Evolutionary conservation across 2,797 vertebrate genomes (phyloP), one percentile per base, ranked within the genome.

Genomic region (Potorous gilbertii): DNA sequence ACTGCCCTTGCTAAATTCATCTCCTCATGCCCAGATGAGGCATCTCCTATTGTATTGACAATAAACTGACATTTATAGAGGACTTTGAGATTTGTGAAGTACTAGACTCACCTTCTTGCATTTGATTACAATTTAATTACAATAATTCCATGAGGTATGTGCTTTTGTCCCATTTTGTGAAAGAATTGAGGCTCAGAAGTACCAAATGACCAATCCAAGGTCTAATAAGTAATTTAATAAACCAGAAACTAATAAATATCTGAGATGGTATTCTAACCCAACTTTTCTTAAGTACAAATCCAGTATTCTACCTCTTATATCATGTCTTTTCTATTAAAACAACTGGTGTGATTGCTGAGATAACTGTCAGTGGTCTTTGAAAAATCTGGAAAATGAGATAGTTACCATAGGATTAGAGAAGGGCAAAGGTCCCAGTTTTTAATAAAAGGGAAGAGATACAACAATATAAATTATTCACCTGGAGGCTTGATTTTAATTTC

Each of bases 61-160:
- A 74, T 40, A 74, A 74, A 40, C n/a, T 74, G 40, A 40, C 5
- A 13, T 40, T 74, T 40, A 74, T 34, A 28, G 10, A 16, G 13
- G 54, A 31, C 12, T 14, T 74, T 21, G n/a, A 40, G 16, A n/a
- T 21, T 6, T 34, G 56, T 34, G 57, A 81, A 28, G 91, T n/a
- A 81, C 13, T 74, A 34, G 28, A 6, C 1, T 50, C 1, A 4
- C 5, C 1, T n/a, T 13, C 0, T 16, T 6, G 0, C 34, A 6
- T 6, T 4, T 52, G 4, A n/a, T 31, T 16, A 10, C 24, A 1
- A 6, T 5, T 4, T 52, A 3, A n/a, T 31, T 16, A 14, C 24
- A 1, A 40, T 40, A 40, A 40, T 40, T n/a, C 16, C 56, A 5
- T 11, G 14, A 55, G 0, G 50, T 46, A n/a, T 50, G 27, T 13